Evolutionary conservation across 1,140 invertebrate genomes (phyloP), one percentile per base, ranked within the genome.

Genomic region (Drosophila asahinai): DNA sequence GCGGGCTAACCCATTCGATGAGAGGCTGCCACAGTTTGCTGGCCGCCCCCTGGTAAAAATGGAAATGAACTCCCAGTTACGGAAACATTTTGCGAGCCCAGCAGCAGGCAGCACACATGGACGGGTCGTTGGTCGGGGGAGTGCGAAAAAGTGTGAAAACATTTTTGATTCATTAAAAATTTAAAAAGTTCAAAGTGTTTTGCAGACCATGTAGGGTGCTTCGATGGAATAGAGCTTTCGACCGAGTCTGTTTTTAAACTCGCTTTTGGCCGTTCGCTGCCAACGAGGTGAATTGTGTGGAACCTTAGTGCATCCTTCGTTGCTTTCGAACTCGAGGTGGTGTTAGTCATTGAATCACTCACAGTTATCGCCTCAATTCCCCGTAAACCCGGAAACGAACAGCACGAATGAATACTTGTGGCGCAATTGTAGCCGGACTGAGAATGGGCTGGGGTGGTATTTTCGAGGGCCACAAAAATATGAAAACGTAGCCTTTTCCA

Each of bases 91-190:
- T 63, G 27, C 61, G 30, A 45, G 33, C 62, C 38, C 65, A 22
- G 45, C 25, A 67, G 49, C 33, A 43, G 51, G 47, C 65, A 42
- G 38, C 49, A 80, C 61, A 60, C 55, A 48, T 43, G 45, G 40
- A 49, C n/a, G n/a, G n/a, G n/a, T n/a, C 58, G 8, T n/a, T 38
- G 47, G 49, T 36, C 17, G 43, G 45, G 73, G 72, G 52, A 82
- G 59, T 80, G 81, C 71, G 70, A 77, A 90, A 90, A 89, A 76
- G 86, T 90, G 86, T 91, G 87, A 91, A 91, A 91, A 91, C 83
- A 83, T 91, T 90, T 91, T 86, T 87, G 87, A 91, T 91, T 91
- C 87, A 91, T 91, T 91, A 91, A 91, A 91, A 91, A 91, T 91
- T 91, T 83, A 91, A 89, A 91, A 87, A 91, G 87, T 91, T 91